Base-by-base conservation (phyloP, 2,888 invertebrate species). In the Plemyria rubiginata region DNA sequence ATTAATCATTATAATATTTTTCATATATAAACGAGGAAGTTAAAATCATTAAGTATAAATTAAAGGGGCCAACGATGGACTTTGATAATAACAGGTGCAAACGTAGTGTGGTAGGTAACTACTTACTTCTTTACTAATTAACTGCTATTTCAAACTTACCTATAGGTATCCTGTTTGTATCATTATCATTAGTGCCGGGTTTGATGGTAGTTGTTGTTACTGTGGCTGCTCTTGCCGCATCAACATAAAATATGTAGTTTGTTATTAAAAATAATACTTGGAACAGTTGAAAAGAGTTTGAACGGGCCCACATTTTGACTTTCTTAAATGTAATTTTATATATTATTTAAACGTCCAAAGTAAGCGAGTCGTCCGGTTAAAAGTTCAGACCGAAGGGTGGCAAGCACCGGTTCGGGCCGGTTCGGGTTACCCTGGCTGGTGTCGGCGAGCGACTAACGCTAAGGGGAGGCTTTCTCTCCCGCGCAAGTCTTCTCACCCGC, bases 381-480 rank as follows among this genome's bases (percentile, higher is more conserved):
- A 45, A 45, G 45, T 45, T 45, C 45, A 16, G 2, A 9, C 45
- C 45, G 16, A 11, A n/a, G 1, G 45, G 45, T 45, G 16, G 3
- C 16, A 45, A 11, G 4, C 16, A 11, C 45, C 45, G n/a, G 16
- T 45, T 9, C 16, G 16, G 28, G 28, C 16, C 55, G 48, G 32
- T 28, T 41, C 54, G 62, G 15, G 64, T 50, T 62, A 49, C 60
- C 60, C 57, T 56, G 12, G 11, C 61, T 51, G 58, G 46, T 61
- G 85, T 78, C 84, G 81, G 73, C 76, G 70, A 72, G 75, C 85
- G 86, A 89, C 88, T 90, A 85, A 74, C 72, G 64, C 68, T 60
- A 70, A 69, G 16, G 11, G 16, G 45, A 45, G 16, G 45, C 45
- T 12, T 15, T 74, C 81, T 79, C 77, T 81, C 81, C 84, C 81